phyloP scores from a whole-genome alignment of 1,140 invertebrate species.

The Bombus difficillimus region DNA sequence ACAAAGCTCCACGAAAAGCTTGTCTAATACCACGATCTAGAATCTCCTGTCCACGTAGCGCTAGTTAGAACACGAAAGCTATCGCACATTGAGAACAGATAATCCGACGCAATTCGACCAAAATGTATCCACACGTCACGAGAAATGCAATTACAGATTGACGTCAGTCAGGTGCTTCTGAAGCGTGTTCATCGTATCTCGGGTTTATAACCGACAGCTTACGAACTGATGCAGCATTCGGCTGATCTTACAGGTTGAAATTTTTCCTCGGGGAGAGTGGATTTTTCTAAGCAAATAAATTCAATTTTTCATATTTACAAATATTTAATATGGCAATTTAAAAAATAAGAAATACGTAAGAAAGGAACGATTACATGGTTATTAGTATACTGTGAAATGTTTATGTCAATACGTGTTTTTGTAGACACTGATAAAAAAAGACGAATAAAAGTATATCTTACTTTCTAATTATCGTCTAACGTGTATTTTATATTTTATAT shows the following conservation, averaged over 20 bases:
- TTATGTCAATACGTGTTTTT: no score
- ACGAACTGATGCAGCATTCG: not conserved
- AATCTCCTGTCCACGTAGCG: not conserved
- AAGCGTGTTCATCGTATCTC: conserved; percentile 51
- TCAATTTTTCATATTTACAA: not conserved
- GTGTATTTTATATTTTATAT: not conserved
- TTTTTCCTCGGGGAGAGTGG: not conserved
- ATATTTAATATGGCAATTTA: not conserved
- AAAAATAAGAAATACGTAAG: not conserved
- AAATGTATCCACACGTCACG: conserved; percentile 65
- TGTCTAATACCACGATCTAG: not conserved
- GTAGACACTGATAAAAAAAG: not conserved
- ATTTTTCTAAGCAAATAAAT: not conserved
- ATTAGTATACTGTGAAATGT: no score
- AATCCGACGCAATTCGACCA: conserved; percentile 59
- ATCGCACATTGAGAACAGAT: conserved; percentile 55
- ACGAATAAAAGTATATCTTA: not conserved
- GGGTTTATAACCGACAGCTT: conserved; percentile 49
- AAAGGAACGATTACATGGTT: not conserved
- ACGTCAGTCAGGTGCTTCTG: conserved; percentile 60
- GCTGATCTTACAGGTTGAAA: not conserved
- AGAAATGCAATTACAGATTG: conserved; percentile 65
- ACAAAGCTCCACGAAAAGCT: conserved; percentile 15
- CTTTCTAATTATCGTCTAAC: not conserved
- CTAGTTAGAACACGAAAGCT: conserved; percentile 31